Evolutionary conservation across 1,140 invertebrate genomes (phyloP), one percentile per base, ranked within the genome.

Genomic region (Zelostemma sp.): DNA sequence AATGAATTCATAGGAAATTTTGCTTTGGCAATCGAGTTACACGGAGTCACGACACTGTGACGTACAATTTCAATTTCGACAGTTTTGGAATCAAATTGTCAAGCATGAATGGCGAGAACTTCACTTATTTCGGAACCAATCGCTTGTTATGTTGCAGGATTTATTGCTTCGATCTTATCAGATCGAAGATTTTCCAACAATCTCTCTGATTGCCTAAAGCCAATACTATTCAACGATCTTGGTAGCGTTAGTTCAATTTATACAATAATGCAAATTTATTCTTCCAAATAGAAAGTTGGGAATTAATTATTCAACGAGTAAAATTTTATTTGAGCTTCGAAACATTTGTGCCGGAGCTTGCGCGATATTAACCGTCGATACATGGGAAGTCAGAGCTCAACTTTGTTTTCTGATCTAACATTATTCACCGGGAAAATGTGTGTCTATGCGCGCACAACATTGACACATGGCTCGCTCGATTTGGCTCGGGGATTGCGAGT

Each of bases 331-430:
- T n/a, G n/a, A n/a, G n/a, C n/a, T n/a, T n/a, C n/a, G n/a, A n/a
- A n/a, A n/a, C n/a, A n/a, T n/a, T n/a, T n/a, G n/a, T n/a, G n/a
- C 8, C 25, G 8, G 25, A 28, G 25, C 8, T 28, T 17, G 8
- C 9, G 16, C 1, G 16, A 16, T 43, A 16, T 43, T 17, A 43
- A 43, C 40, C 14, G 1, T 43, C 40, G 40, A 43, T 43, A 16
- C 16, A 43, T 1, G 8, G 54, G 31, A 47, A 51, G 9, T 43
- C 16, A 14, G 15, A 40, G n/a, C 21, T 16, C 40, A 3, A 21
- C 14, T 48, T 62, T 48, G 47, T 56, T 51, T 62, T 46, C 48
- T 49, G 43, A 49, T 49, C 43, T 56, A 49, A 49, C 33, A 49
- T 55, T 19, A 62, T 54, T 62, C 33, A 25, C 60, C 4, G 40